Evolutionary conservation across 2,888 invertebrate species (phyloP), one percentile per base, ranked within the genome.

Genomic region (Macropis europaea): DNA sequence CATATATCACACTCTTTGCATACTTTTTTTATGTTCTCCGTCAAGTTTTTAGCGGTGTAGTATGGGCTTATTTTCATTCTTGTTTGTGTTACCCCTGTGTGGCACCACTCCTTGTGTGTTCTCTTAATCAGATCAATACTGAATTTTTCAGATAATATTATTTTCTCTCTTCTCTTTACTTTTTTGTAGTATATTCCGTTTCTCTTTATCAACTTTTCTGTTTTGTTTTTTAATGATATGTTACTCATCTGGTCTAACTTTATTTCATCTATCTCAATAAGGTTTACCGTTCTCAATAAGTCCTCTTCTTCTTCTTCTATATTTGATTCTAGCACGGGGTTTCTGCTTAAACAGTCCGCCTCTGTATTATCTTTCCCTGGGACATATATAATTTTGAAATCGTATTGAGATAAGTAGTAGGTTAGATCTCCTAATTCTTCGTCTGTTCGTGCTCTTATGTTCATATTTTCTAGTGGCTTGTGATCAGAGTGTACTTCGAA

Each of bases 371-470:
- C 13, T 71, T 72, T 78, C 38, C 71, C 77, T 11, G 76, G 77
- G 32, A 24, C 30, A 50, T 82, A 84, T 77, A 62, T 79, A 7
- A 84, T 70, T 57, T 72, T 22, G 28, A 77, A 76, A 52, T 82
- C 36, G 1, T 63, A 63, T 28, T 63, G 52, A 28, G 43, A 52
- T 22, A 59, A 15, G 15, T 50, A 56, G 4, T 82, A 64, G n/a
- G 57, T 75, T 13, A 81, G 13, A 34, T 81, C 74, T 9, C 77
- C 76, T 36, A 84, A 36, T 64, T 83, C 82, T 60, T 80, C 73
- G 40, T 84, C 82, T 6, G 75, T 76, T 43, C 79, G 78, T 13
- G 75, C 30, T 66, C 78, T 82, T 15, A 83, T 62, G 5, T 84
- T 84, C 61, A 82, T 56, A 15, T 22, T 30, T 43, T 57, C 57